A percentile compares a stretch with the other conserved stretches of the same genome.
Evolutionary conservation across 2,113 vertebrate genomes (phyloP).

Genomic region (Ptilorrhoa leucosticta): DNA sequence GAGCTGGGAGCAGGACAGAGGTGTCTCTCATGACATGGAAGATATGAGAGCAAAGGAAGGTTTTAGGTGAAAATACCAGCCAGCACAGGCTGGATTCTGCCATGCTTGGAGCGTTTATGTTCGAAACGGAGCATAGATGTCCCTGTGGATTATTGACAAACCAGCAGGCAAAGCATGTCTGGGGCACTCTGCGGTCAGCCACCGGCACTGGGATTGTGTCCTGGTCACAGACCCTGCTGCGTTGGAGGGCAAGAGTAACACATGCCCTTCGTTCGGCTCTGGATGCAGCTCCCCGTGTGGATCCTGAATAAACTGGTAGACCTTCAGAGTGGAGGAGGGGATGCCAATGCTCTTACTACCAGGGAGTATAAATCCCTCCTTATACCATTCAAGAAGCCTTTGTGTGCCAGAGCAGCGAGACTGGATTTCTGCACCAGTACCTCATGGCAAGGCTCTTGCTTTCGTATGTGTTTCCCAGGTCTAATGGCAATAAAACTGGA

Average conservation of each 20-base stretch:
- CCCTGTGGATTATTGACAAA: background rate
- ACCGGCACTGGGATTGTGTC: background rate
- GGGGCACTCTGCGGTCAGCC: background rate
- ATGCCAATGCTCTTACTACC: background rate
- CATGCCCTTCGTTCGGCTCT: background rate
- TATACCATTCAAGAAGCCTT: background rate
- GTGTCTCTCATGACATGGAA: background rate
- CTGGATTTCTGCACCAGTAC: background rate
- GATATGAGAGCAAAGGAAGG: background rate
- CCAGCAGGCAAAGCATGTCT: background rate
- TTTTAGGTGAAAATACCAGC: background rate
- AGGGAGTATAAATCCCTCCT: background rate
- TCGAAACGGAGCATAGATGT: background rate
- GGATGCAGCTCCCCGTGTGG: background rate
- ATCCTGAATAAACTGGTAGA: background rate
- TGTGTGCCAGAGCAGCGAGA: background rate
- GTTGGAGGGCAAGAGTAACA: background rate
- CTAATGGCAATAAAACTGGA: background rate
- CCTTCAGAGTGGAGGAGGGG: background rate
- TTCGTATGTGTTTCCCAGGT: background rate
- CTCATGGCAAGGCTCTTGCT: background rate
- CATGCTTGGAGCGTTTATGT: rapidly evolving
- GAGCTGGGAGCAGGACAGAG: background rate
- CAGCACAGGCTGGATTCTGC: background rate
- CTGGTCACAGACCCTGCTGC: background rate